Conservation (phyloP, 2,113 vertebrate species). For the Cyrtonyx montezumae region DNA sequence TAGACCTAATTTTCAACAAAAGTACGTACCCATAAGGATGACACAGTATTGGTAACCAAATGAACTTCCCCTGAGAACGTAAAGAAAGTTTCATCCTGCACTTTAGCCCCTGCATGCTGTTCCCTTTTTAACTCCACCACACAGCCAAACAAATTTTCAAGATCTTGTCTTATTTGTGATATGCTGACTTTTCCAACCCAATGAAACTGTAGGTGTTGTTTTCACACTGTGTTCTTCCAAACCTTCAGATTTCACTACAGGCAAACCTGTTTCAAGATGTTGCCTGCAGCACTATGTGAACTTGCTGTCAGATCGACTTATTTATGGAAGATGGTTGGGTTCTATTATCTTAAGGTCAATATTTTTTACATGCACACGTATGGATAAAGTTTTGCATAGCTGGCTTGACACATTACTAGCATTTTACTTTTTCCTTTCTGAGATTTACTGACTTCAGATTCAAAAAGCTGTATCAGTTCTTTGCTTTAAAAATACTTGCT, state of each 20-base stretch:
- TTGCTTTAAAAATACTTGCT: not conserved
- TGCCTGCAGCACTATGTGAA: slow-evolving; percentile 57
- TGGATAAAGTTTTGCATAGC: not conserved
- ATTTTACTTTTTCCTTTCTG: not conserved
- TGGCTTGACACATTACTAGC: not conserved
- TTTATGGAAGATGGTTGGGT: slow-evolving; percentile 37
- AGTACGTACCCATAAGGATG: not conserved
- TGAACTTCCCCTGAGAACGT: slow-evolving; percentile 24
- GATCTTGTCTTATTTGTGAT: not conserved
- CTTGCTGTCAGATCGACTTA: slow-evolving; percentile 60
- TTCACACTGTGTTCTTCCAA: slow-evolving; percentile 17
- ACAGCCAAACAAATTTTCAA: not conserved
- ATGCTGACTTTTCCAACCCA: not conserved
- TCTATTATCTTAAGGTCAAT: slow-evolving; percentile 42
- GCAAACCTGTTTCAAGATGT: slow-evolving; percentile 58
- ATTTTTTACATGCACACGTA: not conserved
- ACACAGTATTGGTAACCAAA: not conserved
- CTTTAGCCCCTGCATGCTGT: slow-evolving; percentile 16
- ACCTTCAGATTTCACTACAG: slow-evolving; percentile 34
- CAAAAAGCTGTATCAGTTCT: not conserved
- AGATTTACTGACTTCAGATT: not conserved
- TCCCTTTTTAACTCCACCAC: slow-evolving; percentile 37
- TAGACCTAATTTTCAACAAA: slow-evolving; percentile 25
- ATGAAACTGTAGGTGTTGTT: slow-evolving; percentile 5
- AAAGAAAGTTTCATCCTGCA: not conserved